A percentile compares a stretch with the other conserved stretches of the same genome.
Conservation (phyloP, 2,888 invertebrate species). For the Chymomyza caudatula region DNA sequence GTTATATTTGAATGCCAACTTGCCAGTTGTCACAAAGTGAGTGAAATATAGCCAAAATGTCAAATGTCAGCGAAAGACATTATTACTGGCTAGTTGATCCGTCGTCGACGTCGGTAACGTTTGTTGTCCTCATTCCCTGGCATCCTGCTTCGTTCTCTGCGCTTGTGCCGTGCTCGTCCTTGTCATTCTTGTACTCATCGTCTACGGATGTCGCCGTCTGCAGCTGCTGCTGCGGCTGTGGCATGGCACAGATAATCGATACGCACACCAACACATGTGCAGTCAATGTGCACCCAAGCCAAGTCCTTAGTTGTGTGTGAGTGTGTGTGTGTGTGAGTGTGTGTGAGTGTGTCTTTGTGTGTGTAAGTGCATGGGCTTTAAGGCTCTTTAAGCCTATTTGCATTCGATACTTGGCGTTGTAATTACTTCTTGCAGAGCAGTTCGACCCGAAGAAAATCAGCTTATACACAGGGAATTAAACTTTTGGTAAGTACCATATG, state of each 20-base stretch:
- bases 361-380: background rate
- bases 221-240: background rate
- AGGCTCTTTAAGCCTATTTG: background rate
- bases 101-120: slow-evolving; percentile 36
- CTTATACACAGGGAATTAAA: background rate
- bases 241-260: slow-evolving; percentile 55
- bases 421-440: background rate
- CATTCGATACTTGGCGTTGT: background rate
- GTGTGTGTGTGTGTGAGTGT: background rate
- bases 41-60: slow-evolving; percentile 74
- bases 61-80: slow-evolving; percentile 73
- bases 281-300: background rate
- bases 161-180: slow-evolving; percentile 3
- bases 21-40: slow-evolving; percentile 71
- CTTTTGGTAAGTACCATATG: background rate
- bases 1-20: slow-evolving; percentile 69
- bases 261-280: slow-evolving; percentile 35
- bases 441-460: background rate
- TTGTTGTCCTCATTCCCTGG: background rate
- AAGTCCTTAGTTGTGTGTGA: background rate
- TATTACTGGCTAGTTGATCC: slow-evolving; percentile 68
- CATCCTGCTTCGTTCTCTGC: background rate
- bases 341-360: background rate
- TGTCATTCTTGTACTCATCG: slow-evolving; percentile 25
- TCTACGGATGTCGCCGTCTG: slow-evolving; percentile 60